These are phyloP conservation scores for Sebastes schlegelii DNA, from an alignment of 2,113 vertebrate genomes.

Conservation along the genomic window DNA sequence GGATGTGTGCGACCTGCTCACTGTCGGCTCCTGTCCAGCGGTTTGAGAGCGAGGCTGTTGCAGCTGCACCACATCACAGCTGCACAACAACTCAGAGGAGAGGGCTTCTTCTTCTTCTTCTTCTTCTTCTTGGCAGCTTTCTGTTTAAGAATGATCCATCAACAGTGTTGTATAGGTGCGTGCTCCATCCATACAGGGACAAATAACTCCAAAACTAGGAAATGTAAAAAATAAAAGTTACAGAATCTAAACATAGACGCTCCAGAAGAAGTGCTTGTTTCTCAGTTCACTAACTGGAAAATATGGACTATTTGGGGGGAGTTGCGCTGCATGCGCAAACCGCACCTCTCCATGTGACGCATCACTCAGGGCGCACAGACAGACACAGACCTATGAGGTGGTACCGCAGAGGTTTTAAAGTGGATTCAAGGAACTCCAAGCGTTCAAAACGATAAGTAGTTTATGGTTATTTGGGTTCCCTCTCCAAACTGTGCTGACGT, in stretches of 20 bases:
- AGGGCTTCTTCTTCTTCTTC: no score
- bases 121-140: neutral
- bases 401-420: neutral
- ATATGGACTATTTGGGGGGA: slow-evolving; percentile 23
- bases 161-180: neutral
- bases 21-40: slow-evolving; percentile 42
- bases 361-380: slow-evolving; percentile 33
- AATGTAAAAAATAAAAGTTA: slow-evolving; percentile 17
- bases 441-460: neutral
- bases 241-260: slow-evolving; percentile 13
- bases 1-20: slow-evolving; percentile 54
- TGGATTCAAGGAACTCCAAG: neutral
- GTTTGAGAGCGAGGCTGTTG: slow-evolving; percentile 44
- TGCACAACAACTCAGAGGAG: slow-evolving; percentile 14
- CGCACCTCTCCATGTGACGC: slow-evolving; percentile 67
- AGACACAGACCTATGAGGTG: neutral
- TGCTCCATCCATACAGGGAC: slow-evolving; percentile 1
- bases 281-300: slow-evolving; percentile 5
- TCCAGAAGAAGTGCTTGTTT: slow-evolving; percentile 13
- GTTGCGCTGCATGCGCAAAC: slow-evolving; percentile 55
- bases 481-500: neutral
- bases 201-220: slow-evolving; percentile 15
- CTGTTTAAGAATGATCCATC: slow-evolving; percentile 31
- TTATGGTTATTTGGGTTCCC: neutral
- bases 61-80: slow-evolving; percentile 50